Base-by-base conservation (phyloP, 2,888 invertebrate species). In the Heliconius ismenius region DNA sequence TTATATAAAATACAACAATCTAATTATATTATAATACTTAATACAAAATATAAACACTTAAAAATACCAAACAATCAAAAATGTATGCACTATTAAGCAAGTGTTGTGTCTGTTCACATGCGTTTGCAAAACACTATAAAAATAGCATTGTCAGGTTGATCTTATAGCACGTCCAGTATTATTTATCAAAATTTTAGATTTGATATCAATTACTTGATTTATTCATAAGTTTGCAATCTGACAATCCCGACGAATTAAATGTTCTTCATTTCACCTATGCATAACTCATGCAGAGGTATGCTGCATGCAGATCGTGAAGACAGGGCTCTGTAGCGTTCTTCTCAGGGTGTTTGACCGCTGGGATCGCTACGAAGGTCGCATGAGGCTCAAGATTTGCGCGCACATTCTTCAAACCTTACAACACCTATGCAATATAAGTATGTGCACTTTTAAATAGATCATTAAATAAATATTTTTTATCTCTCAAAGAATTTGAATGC, bases 291-390 rank as follows among this genome's bases (percentile, higher is more conserved):
- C 92, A 96, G 96, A 94, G 91, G 91, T 95, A 85, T 95, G 95
- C 92, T 95, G 95, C 90, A 94, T 94, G 88, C 95, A 95, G 91
- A 95, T 96, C 86, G 95, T 95, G 84, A 95, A 95, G 92, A 93
- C 94, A 83, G 95, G 95, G 81, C 92, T 95, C 82, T 92, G 95
- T 84, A 91, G 91, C 85, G 90, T 95, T 82, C 88, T 96, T 78
- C 92, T 95, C 87, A 91, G 95, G 81, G 93, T 95, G 83, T 95
- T 96, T 89, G 95, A 95, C 86, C 92, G 95, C 63, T 95, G 96
- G 95, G 95, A 96, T 81, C 95, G 95, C 85, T 95, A 95, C 88
- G 95, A 95, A 83, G 95, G 95, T 15, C 95, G 95, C 87, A 93
- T 95, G 90, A 92, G 95, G 81, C 91, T 95, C 82, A 95, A 95